Base-by-base conservation (phyloP, 92 coral and sea anemone species). In the Siderastrea radians region DNA sequence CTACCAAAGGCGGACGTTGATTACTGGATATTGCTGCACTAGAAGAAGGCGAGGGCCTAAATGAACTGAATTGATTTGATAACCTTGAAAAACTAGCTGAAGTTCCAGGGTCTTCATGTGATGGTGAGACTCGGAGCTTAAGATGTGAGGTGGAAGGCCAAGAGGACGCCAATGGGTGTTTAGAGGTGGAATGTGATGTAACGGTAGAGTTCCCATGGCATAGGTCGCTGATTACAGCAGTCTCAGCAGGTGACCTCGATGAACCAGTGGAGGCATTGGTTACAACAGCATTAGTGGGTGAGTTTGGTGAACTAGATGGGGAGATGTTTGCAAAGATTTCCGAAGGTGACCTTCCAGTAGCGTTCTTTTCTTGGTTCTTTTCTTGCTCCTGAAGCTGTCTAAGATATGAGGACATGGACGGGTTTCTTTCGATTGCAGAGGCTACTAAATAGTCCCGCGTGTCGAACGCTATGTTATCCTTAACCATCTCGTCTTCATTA, bases 21-120 rank as follows among this genome's bases (percentile, higher is more conserved):
- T 15, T 6, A 12, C 81, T 16, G 7, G 13, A 49, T 46, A 53
- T 46, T 6, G 49, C 12, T 38, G 64, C 3, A 11, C 11, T 75
- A 5, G 7, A 49, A 17, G 60, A 13, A 45, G 9, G 50, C 26
- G 84, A 51, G 13, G 6, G 49, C 19, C 26, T 55, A 10, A 52
- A 43, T 4, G 65, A 2, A 12, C 7, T 3, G 4, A 43, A 51
- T 19, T 47, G 1, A 52, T 44, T 2, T 2, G 65, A 14, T 6
- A 44, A 11, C 2, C 62, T 65, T 66, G 16, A 66, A 80, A 75
- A 49, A 54, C 15, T 19, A 82, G 57, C 52, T 52, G 84, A 65
- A 52, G 62, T 6, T 9, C 6, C 26, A 10, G 5, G 11, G 12
- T 8, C 4, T 63, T 54, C 57, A 50, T 4, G 49, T 13, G 16